Base-by-base conservation (phyloP, 2,113 vertebrate species). In the Colaptes auratus region DNA sequence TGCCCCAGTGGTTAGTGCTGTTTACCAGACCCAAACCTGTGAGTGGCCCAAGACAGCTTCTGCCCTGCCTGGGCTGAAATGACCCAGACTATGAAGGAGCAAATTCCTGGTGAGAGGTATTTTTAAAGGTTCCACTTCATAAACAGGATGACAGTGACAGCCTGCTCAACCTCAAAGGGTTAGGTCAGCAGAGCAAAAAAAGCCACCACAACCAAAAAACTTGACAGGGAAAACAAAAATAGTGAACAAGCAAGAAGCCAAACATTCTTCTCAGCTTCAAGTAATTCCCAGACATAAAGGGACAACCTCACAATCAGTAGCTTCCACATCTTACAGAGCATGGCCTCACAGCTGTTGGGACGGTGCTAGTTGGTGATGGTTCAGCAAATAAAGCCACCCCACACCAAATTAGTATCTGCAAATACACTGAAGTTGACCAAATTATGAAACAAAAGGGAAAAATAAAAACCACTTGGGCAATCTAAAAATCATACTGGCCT, bases 61-160 rank as follows among this genome's bases (percentile, higher is more conserved):
- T 86, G 60, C 35, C 74, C 92, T 60, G 70, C 55, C 30, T 65
- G 23, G 66, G 50, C 39, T 72, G 33, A 64, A 69, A 75, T 80
- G 86, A 95, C 66, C 81, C 81, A 74, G 84, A 58, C 53, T 52
- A 86, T 33, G 76, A 95, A 95, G 76, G 16, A 61, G 11, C 65
- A 88, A 77, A 86, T 81, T 92, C 92, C 85, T 89, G 36, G 78
- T 88, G 44, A 50, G 93, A 95, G 70, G 85, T 97, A 97, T 96
- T 97, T 96, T 97, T 95, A 82, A 96, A 96, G 30, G 56, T 78
- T 90, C 39, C 8, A 65, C n/a, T 81, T 78, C 48, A 93, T 81
- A 91, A 96, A 91, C 72, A 93, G 82, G 63, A 65, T 86, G 79
- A 92, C 92, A 95, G 95, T 90, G 0, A 95, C 10, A 88, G 72